Conservation (phyloP, 2,113 vertebrate species). For the Daphoenositta chrysoptera region DNA sequence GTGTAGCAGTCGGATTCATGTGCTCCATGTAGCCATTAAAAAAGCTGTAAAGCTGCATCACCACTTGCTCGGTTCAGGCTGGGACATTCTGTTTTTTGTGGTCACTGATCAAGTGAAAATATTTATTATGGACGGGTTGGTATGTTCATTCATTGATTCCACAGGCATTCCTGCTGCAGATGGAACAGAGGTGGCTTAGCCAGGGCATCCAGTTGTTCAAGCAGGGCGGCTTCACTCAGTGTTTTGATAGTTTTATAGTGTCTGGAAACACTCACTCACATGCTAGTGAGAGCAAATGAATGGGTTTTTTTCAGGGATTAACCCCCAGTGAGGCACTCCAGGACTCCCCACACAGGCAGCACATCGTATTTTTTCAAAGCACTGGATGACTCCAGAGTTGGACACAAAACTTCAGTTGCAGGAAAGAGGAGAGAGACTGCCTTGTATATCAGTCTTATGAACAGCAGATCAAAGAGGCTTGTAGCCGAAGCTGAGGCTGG, state of each 20-base stretch:
- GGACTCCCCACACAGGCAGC: neutral
- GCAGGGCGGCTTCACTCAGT: neutral
- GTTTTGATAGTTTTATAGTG: neutral
- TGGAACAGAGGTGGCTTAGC: neutral
- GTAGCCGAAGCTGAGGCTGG: neutral
- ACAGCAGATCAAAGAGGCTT: neutral
- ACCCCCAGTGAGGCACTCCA: neutral
- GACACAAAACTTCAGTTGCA: neutral
- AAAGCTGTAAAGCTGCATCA: neutral
- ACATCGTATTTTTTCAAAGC: neutral
- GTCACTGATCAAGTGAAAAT: neutral
- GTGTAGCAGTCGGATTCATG: accelerated
- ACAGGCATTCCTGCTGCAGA: neutral
- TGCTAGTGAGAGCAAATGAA: neutral
- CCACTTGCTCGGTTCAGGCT: neutral
- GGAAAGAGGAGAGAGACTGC: neutral
- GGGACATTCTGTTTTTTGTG: neutral
- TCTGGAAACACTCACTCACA: neutral
- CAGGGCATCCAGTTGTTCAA: neutral
- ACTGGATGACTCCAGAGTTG: neutral
- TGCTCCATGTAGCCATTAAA: neutral
- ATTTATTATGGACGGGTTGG: neutral
- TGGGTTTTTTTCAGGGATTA: neutral
- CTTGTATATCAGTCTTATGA: neutral
- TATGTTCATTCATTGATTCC: neutral